Evolutionary conservation across 2,797 vertebrate species (phyloP), one percentile per base, ranked within the genome.

Genomic region (Sebastes umbrosus): DNA sequence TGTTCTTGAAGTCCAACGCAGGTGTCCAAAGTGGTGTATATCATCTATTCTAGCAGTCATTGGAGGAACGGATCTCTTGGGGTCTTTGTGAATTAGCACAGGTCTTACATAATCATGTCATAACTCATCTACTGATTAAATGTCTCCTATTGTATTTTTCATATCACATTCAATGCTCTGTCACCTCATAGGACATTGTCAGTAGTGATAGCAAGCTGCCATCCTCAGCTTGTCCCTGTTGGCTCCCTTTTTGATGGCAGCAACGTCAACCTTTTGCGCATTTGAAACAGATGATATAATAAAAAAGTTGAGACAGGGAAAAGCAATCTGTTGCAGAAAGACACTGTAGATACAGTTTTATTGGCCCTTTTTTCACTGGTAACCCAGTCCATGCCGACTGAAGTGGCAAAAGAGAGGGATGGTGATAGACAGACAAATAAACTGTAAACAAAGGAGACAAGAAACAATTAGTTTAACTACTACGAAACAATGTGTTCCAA

Each of bases 371-470:
- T 73, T 67, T 93, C 80, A 94, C 69, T 86, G 39, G 85, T 94
- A 94, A 20, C 84, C 94, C 16, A 90, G 77, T 39, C 92, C 88
- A 9, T 10, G 74, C 64, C 74, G 75, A 31, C 78, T 83, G 50
- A 95, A 77, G 88, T 89, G 84, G 83, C 92, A 93, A 73, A 94
- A 90, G 11, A 95, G 27, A 4, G 93, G 90, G 29, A 94, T 8
- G 52, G 80, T 88, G 77, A 95, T 59, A 32, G 87, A 93, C 85
- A 95, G 55, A 59, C 92, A 94, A n/a, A 83, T 3, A 13, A 94
- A 90, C 93, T 95, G 92, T 22, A 54, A 84, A 80, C 1, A 79
- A 71, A 90, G 20, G 46, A 55, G 5, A 83, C 2, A 22, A 69
- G 7, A 50, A 55, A 75, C 29, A 52, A 5, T 46, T 6, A 29